Conservation (phyloP, 2,888 invertebrate species). For the Eulithis testata region DNA sequence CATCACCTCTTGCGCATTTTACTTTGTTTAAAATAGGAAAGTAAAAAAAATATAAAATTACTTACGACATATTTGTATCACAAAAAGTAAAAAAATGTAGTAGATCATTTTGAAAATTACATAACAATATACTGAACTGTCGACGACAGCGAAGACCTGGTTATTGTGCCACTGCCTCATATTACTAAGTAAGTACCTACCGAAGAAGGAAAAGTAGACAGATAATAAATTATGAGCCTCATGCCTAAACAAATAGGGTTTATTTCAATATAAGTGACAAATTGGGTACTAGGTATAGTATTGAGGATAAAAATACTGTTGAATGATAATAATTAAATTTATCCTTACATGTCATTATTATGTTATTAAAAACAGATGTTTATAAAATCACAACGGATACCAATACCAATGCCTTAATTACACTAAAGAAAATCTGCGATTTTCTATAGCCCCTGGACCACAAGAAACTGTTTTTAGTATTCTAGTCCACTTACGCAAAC, state of each 20-base stretch:
- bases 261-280: not conserved
- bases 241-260: constrained; percentile 1
- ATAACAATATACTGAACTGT: constrained; percentile 9
- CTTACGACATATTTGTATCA: constrained; percentile 27
- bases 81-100: constrained; percentile 17
- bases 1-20: no score
- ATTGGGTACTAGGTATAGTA: not conserved
- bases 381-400: not conserved
- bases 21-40: no score
- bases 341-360: constrained; percentile 18
- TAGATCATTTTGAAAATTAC: constrained; percentile 19
- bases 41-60: constrained; percentile 5
- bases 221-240: constrained; percentile 1
- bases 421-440: no score
- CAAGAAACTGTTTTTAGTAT: no score
- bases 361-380: constrained; percentile 8
- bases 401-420: no score
- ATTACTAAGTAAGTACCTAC: not conserved
- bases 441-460: no score
- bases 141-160: constrained; percentile 6
- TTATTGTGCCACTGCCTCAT: not conserved
- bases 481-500: no score
- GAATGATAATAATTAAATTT: not conserved
- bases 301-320: constrained; percentile 16
- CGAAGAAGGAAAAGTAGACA: constrained; percentile 17